Evolutionary conservation across 2,113 vertebrate species (phyloP).

Genomic region (Platichthys stellatus): DNA sequence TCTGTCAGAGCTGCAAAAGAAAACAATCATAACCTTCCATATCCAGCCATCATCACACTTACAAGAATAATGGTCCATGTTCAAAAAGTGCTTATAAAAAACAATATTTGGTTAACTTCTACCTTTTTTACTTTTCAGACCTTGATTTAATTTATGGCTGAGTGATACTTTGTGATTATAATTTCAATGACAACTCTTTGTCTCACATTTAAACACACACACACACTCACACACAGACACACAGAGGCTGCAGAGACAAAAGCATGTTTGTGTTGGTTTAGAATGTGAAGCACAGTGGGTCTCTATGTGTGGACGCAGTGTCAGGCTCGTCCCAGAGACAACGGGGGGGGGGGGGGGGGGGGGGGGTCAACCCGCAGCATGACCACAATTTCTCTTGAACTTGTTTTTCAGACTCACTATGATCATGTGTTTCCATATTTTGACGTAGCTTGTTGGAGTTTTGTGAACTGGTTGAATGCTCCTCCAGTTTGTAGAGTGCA

Average conservation of each 20-base stretch:
- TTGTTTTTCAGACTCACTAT: too few relatives aligned
- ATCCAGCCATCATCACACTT: not conserved
- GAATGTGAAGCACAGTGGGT: conserved; percentile 80
- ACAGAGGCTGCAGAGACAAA: conserved; percentile 70
- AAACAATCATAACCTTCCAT: too few relatives aligned
- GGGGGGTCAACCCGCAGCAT: conserved; percentile 21
- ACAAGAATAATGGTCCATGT: too few relatives aligned
- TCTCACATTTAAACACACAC: conserved; percentile 15
- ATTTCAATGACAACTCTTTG: conserved; percentile 31
- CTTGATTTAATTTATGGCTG: conserved; percentile 1
- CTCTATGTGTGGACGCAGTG: conserved; percentile 75
- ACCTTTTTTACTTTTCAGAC: not conserved
- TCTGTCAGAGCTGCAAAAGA: too few relatives aligned
- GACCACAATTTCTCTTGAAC: conserved; percentile 1
- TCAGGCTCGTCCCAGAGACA: conserved; percentile 69
- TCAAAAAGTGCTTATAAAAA: not conserved
- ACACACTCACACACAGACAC: conserved; percentile 34
- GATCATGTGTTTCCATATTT: too few relatives aligned
- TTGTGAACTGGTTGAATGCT: too few relatives aligned
- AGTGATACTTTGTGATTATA: conserved; percentile 13
- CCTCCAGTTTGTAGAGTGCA: too few relatives aligned
- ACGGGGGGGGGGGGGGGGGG: not conserved
- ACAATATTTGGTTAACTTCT: not conserved
- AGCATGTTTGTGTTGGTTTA: conserved; percentile 77
- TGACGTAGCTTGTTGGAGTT: too few relatives aligned